Percentiles rank a stretch among this genome's conserved stretches.
Conservation (phyloP, 2,113 vertebrate species). For the Pungitius pungitius region DNA sequence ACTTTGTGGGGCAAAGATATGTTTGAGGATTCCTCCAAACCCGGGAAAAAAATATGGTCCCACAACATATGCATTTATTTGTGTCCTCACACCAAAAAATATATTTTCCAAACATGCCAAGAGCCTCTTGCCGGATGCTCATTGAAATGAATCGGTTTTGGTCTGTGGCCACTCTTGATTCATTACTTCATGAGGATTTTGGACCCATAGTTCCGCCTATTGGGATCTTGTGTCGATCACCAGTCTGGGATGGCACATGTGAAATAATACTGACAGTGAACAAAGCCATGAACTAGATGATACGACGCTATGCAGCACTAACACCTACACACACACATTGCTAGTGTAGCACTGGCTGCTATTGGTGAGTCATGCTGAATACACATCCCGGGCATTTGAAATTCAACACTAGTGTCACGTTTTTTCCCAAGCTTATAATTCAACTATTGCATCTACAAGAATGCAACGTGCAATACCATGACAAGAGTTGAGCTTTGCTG, state of each 20-base stretch:
- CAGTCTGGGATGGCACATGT: conserved; percentile 54
- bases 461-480: conserved; percentile 2
- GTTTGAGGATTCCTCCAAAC: background rate
- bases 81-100: conserved; percentile 52
- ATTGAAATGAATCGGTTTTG: conserved; percentile 61
- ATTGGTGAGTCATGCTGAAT: background rate
- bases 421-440: background rate
- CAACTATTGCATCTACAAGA: conserved; percentile 14
- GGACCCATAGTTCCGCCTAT: conserved; percentile 39
- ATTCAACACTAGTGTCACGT: background rate
- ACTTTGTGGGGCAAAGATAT: conserved; percentile 14
- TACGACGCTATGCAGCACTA: conserved; percentile 10
- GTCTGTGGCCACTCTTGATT: conserved; percentile 30
- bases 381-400: background rate
- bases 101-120: conserved; percentile 52
- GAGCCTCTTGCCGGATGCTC: conserved; percentile 69
- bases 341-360: background rate
- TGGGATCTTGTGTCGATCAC: conserved; percentile 72
- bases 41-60: background rate
- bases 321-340: conserved; percentile 11
- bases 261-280: conserved; percentile 56
- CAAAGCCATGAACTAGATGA: conserved; percentile 59
- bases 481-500: conserved; percentile 18
- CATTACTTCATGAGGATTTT: conserved; percentile 45
- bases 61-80: background rate